Evolutionary conservation across 2,888 invertebrate genomes (phyloP).

Genomic region (Nebria brevicollis): DNA sequence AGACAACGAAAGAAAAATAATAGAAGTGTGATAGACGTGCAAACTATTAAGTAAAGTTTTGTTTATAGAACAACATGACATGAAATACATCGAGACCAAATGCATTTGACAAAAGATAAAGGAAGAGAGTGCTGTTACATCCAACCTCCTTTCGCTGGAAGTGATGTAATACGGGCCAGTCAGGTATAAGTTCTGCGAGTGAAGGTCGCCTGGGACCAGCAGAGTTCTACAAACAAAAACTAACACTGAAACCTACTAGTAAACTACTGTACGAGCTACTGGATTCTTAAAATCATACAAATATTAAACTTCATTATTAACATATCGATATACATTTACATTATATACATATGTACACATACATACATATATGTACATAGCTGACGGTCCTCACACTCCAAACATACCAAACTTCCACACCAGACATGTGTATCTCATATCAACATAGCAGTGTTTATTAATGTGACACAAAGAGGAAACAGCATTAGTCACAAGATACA

Average conservation of each 20-base stretch:
- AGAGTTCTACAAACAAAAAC: conserved; percentile 64
- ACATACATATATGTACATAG: not conserved
- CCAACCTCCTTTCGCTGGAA: conserved; percentile 88
- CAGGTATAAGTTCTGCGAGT: conserved; percentile 94
- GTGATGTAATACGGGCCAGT: conserved; percentile 92
- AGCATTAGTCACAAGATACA: conserved; percentile 9
- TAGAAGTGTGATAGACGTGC: conserved; percentile 10
- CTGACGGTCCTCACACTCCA: conserved; percentile 9
- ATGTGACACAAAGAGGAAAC: conserved; percentile 5
- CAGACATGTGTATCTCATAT: conserved; percentile 13
- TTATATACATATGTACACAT: conserved; percentile 12
- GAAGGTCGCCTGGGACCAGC: conserved; percentile 81
- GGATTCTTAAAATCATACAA: conserved; percentile 13
- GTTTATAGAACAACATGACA: conserved; percentile 39
- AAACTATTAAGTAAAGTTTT: not conserved
- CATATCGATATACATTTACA: conserved; percentile 9
- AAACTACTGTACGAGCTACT: conserved; percentile 16
- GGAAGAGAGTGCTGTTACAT: conserved; percentile 56
- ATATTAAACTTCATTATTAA: conserved; percentile 7
- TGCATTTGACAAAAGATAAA: conserved; percentile 39
- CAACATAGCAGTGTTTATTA: not conserved
- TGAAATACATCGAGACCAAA: conserved; percentile 50
- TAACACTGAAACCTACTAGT: conserved; percentile 57
- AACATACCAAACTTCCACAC: conserved; percentile 1
- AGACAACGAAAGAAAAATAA: conserved; percentile 22